Conservation (phyloP, 2,888 invertebrate species). For the Leucophenga maculata region DNA sequence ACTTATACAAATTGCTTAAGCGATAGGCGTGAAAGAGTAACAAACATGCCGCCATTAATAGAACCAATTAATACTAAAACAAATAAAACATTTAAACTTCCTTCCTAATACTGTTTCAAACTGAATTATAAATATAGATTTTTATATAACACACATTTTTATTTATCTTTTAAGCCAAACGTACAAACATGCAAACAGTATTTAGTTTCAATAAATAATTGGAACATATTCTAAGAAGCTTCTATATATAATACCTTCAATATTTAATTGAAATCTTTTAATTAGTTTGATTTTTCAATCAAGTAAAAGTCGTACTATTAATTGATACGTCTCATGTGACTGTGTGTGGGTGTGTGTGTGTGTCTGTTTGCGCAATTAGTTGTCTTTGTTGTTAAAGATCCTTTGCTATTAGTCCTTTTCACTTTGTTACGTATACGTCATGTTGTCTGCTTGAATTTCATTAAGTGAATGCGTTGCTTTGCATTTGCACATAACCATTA, state of each 20-base stretch:
- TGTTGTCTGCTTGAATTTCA: slow-evolving; percentile 12
- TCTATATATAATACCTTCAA: slow-evolving; percentile 24
- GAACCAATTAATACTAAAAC: too few relatives aligned
- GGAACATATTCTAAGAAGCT: background rate
- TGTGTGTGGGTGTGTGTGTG: too few relatives aligned
- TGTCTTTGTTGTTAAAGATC: too few relatives aligned
- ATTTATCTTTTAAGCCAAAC: background rate
- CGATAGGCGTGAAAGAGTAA: too few relatives aligned
- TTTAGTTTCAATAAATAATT: too few relatives aligned
- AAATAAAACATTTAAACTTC: too few relatives aligned
- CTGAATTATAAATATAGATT: too few relatives aligned
- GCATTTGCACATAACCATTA: slow-evolving; percentile 59
- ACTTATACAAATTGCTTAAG: too few relatives aligned
- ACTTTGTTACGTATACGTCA: background rate
- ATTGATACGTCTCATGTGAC: slow-evolving; percentile 12
- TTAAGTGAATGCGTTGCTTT: slow-evolving; percentile 6
- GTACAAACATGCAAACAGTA: too few relatives aligned
- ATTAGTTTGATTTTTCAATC: slow-evolving; percentile 69
- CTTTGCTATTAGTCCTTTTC: too few relatives aligned
- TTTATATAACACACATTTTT: too few relatives aligned
- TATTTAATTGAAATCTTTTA: slow-evolving; percentile 68
- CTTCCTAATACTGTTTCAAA: background rate
- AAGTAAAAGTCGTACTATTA: slow-evolving; percentile 47
- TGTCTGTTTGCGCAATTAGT: background rate
- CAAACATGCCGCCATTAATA: too few relatives aligned